These are phyloP conservation scores for Allygus modestus DNA, from an alignment of 2,888 invertebrate genomes.

Conservation along the genomic window DNA sequence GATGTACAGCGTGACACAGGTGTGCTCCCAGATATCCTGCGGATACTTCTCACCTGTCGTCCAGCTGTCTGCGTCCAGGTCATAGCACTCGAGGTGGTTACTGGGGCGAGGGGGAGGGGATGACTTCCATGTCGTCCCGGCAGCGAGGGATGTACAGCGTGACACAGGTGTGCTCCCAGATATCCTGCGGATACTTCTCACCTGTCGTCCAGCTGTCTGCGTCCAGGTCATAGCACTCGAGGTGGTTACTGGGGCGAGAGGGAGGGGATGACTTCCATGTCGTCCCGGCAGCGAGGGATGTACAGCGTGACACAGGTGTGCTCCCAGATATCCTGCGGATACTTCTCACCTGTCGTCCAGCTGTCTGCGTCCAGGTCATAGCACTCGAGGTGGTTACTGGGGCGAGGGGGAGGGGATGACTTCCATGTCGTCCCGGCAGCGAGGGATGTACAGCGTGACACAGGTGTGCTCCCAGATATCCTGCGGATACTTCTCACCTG, in stretches of 20 bases:
- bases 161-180: constrained; percentile 85
- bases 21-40: constrained; percentile 85
- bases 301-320: constrained; percentile 83
- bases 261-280: constrained; percentile 75
- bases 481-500: constrained; percentile 81
- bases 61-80: constrained; percentile 80
- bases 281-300: constrained; percentile 79
- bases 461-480: constrained; percentile 86
- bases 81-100: constrained; percentile 75
- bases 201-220: constrained; percentile 80
- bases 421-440: constrained; percentile 77
- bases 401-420: constrained; percentile 71
- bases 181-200: constrained; percentile 81
- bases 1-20: constrained; percentile 82
- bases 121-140: constrained; percentile 77
- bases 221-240: constrained; percentile 79
- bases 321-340: constrained; percentile 85
- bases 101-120: constrained; percentile 67
- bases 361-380: constrained; percentile 80
- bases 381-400: constrained; percentile 71
- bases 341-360: constrained; percentile 81
- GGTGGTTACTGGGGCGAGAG: constrained; percentile 9
- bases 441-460: constrained; percentile 82
- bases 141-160: constrained; percentile 82
- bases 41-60: constrained; percentile 80